Percentiles rank a stretch among this genome's conserved stretches.
These are phyloP conservation scores for Nematopogon swammerdamellus DNA, from an alignment of 2,888 invertebrate species.

Conservation along the genomic window DNA sequence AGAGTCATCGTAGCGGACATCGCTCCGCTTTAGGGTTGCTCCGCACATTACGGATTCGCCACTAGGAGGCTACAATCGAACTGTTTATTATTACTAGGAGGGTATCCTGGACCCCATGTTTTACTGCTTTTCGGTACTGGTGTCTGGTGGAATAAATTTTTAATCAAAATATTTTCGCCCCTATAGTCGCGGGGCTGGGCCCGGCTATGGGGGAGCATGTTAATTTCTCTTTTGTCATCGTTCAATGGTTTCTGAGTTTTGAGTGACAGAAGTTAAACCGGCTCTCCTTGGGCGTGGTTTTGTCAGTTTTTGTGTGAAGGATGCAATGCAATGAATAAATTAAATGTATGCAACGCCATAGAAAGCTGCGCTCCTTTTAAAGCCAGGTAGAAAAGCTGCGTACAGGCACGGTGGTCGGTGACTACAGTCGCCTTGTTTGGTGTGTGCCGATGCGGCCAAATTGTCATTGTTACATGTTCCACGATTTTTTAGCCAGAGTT, in stretches of 20 bases:
- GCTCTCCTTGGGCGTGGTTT: conserved; percentile 24
- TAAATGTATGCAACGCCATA: conserved; percentile 2
- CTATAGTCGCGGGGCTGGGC: conserved; percentile 15
- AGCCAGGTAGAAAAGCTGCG: no score
- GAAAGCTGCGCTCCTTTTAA: no score
- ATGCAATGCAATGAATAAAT: conserved; percentile 18
- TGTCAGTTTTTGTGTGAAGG: conserved; percentile 6
- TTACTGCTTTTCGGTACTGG: conserved; percentile 11
- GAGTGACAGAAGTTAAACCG: conserved; percentile 31
- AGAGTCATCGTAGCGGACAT: neutral
- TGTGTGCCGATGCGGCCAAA: no score
- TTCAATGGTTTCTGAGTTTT: conserved; percentile 10
- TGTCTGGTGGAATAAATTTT: conserved; percentile 43
- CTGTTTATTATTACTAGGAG: conserved; percentile 5
- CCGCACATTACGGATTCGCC: neutral
- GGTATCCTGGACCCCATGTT: conserved; percentile 26
- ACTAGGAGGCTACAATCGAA: neutral
- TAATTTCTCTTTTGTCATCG: conserved; percentile 40
- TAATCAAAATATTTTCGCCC: conserved; percentile 50
- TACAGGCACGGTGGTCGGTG: no score
- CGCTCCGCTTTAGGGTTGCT: neutral
- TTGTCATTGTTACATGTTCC: no score
- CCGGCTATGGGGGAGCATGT: conserved; percentile 17
- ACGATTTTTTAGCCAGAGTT: no score
- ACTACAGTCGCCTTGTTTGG: no score